Evolutionary conservation across 2,797 vertebrate genomes (phyloP).

Genomic region (Tokudaia tokunoshimensis): DNA sequence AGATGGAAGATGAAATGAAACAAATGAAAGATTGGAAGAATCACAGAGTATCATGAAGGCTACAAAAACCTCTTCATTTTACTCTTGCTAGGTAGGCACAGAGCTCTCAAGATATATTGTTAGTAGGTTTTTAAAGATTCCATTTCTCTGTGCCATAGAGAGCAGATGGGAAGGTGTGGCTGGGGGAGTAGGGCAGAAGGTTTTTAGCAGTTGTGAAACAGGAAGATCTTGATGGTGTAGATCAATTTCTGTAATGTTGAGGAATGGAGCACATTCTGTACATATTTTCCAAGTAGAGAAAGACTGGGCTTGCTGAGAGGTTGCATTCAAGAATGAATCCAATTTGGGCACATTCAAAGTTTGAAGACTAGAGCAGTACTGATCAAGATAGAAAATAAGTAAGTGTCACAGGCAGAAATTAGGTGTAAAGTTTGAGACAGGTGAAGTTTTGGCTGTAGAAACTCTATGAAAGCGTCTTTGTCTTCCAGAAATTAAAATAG

Average conservation of each 20-base stretch:
- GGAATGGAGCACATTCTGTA: not conserved
- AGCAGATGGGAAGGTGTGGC: not conserved
- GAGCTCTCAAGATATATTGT: not conserved
- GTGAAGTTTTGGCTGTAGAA: not conserved
- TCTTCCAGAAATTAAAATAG: not conserved
- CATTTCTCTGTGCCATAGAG: not conserved
- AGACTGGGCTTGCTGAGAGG: constrained; percentile 1
- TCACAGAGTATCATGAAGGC: not conserved
- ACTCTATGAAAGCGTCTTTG: not conserved
- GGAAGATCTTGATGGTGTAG: not conserved
- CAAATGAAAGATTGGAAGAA: not conserved
- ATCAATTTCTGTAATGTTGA: not conserved
- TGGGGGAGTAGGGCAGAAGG: not conserved
- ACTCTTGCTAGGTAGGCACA: not conserved
- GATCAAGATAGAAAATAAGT: not conserved
- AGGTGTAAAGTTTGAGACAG: not conserved
- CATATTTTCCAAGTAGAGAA: constrained; percentile 12
- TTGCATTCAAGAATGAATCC: not conserved
- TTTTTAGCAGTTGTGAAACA: not conserved
- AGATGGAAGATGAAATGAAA: not conserved
- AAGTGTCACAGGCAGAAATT: not conserved
- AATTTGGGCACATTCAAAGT: not conserved
- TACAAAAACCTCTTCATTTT: not conserved
- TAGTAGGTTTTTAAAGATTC: not conserved
- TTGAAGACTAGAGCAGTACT: not conserved